Base-by-base conservation (phyloP, 23 tunicate species). In the Trididemnum miniatum region DNA sequence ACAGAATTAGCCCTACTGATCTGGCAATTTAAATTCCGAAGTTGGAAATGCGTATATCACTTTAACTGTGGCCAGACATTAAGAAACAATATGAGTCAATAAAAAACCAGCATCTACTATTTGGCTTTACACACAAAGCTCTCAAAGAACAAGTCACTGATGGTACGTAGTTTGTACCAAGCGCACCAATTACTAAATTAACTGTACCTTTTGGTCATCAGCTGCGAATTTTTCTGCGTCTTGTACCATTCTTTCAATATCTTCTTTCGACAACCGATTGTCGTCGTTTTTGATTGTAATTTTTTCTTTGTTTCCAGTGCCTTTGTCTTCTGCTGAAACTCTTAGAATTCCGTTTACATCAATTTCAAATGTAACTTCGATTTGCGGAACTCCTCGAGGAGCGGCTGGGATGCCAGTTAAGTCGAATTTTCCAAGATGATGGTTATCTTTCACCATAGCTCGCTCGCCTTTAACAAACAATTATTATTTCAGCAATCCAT, bases 311-410 rank as follows among this genome's bases (percentile, higher is more conserved):
- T 96, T 96, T 26, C 99, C 99, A 52, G 91, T 95, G 20, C 90
- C 99, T 77, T 91, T 91, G 44, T 96, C 99, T 81, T 96, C 99
- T 26, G 99, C 99, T 25, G 97, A 87, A 1, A 96, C 99, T 1
- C 91, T 81, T 51, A 96, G 65, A 59, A 96, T 96, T 0, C 99
- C 99, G 82, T 96, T 91, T 64, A 87, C 97, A 65, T 96, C 99
- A 67, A 96, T 96, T 71, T 96, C 97, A 52, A 96, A 96, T 2
- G 99, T 95, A 15, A 95, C 99, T 44, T 95, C 99, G 40, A 95
- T 90, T 51, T 95, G 96, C 15, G 99, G 99, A 26, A 87, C 94
- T 1, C 99, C 99, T 32, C 97, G 88, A 28, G 97, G 97, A 12
- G 99, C 99, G 29, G 97, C 90, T 27, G 97, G 97, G 40, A 96